Conservation (phyloP, 2,888 invertebrate species). For the Heliconius erato region DNA sequence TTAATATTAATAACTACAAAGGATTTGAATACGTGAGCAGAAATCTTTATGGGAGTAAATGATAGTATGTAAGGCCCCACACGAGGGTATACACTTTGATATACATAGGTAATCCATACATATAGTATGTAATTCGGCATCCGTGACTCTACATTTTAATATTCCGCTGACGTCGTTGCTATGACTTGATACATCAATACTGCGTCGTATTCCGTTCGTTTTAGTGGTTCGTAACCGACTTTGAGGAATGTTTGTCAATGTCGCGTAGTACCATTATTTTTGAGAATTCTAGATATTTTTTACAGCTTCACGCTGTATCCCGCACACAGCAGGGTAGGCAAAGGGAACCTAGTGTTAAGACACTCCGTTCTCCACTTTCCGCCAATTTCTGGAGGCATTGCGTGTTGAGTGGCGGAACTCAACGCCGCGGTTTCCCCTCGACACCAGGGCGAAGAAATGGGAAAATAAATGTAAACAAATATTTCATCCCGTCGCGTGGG, state of each 20-base stretch:
- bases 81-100: constrained; percentile 13
- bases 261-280: neutral
- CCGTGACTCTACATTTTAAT: constrained; percentile 81
- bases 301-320: too few relatives aligned
- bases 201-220: constrained; percentile 37
- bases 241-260: neutral
- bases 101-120: constrained; percentile 12
- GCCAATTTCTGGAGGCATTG: too few relatives aligned
- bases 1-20: constrained; percentile 18
- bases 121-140: constrained; percentile 54
- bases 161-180: constrained; percentile 72
- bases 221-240: constrained; percentile 34
- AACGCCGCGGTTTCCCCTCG: too few relatives aligned
- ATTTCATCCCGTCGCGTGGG: too few relatives aligned
- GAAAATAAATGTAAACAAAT: too few relatives aligned
- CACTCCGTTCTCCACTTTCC: too few relatives aligned
- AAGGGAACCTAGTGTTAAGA: too few relatives aligned
- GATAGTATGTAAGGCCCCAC: constrained; percentile 34
- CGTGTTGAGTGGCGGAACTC: too few relatives aligned
- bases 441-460: too few relatives aligned
- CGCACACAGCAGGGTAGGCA: too few relatives aligned
- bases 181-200: constrained; percentile 79
- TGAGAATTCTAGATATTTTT: neutral
- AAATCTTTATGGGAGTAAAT: constrained; percentile 9
- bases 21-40: constrained; percentile 13